Conservation (phyloP, 2,797 vertebrate species). For the Hipposideros larvatus region DNA sequence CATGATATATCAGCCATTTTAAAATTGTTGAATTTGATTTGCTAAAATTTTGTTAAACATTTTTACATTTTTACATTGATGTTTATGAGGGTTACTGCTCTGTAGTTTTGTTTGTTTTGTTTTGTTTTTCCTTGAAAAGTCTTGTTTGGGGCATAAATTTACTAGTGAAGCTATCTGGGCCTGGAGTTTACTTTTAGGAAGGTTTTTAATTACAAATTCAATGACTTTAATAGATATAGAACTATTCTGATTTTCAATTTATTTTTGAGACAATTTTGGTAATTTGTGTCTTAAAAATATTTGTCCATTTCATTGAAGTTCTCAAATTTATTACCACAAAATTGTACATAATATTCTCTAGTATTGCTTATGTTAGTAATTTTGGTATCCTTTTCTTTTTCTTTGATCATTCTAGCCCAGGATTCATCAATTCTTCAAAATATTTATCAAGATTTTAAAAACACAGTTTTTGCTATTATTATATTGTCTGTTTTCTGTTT, state of each 20-base stretch:
- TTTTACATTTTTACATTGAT: neutral
- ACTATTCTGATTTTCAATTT: neutral
- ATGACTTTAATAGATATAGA: neutral
- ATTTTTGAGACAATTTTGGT: neutral
- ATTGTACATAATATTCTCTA: neutral
- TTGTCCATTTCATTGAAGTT: neutral
- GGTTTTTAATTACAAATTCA: neutral
- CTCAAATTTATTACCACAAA: neutral
- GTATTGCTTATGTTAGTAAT: neutral
- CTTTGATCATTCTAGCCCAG: neutral
- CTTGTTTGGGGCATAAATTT: neutral
- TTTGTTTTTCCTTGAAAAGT: neutral
- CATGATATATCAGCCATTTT: neutral
- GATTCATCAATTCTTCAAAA: neutral
- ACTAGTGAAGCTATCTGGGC: neutral
- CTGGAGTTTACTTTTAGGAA: neutral
- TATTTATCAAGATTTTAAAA: neutral
- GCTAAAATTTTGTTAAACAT: constrained; percentile 1
- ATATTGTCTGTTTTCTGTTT: neutral
- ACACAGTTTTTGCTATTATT: neutral
- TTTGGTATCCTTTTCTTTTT: neutral
- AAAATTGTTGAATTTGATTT: neutral
- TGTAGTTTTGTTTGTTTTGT: neutral
- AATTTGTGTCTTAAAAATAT: neutral
- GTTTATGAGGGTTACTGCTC: neutral